phyloP scores from a whole-genome alignment of 2,888 invertebrate genomes.

The Erebia aethiops region DNA sequence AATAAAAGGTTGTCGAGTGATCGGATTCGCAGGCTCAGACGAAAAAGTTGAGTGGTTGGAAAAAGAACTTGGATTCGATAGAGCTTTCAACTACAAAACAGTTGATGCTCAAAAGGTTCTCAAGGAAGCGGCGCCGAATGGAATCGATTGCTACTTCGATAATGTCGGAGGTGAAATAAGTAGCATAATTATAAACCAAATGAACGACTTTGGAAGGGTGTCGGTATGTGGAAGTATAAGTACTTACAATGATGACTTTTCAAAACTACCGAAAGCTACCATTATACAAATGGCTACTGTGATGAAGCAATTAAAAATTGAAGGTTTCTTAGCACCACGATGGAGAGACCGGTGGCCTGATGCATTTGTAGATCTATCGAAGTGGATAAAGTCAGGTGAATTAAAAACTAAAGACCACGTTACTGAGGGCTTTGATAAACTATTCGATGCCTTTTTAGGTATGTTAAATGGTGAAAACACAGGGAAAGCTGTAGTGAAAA shows the following conservation, averaged over 20 bases:
- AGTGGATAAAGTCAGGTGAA: slow-evolving; percentile 86
- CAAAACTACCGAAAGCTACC: slow-evolving; percentile 53
- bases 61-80: slow-evolving; percentile 86
- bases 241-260: slow-evolving; percentile 56
- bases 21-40: slow-evolving; percentile 88
- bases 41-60: slow-evolving; percentile 87
- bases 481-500: slow-evolving; percentile 88
- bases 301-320: slow-evolving; percentile 83
- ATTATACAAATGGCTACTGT: slow-evolving; percentile 82
- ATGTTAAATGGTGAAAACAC: slow-evolving; percentile 85
- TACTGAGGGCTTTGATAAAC: slow-evolving; percentile 87
- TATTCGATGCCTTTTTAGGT: slow-evolving; percentile 85
- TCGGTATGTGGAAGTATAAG: slow-evolving; percentile 63
- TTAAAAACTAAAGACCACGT: slow-evolving; percentile 85
- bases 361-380: slow-evolving; percentile 81
- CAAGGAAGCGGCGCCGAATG: slow-evolving; percentile 85
- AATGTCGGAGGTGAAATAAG: slow-evolving; percentile 88
- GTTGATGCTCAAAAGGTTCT: slow-evolving; percentile 78
- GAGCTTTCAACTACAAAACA: slow-evolving; percentile 89
- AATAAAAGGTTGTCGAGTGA: slow-evolving; percentile 84
- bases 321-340: slow-evolving; percentile 82
- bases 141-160: slow-evolving; percentile 90
- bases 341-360: slow-evolving; percentile 83
- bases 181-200: slow-evolving; percentile 81
- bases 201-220: slow-evolving; percentile 72